phyloP scores from a whole-genome alignment of 2,888 invertebrate genomes.

The Rhorus exstirpatorius region DNA sequence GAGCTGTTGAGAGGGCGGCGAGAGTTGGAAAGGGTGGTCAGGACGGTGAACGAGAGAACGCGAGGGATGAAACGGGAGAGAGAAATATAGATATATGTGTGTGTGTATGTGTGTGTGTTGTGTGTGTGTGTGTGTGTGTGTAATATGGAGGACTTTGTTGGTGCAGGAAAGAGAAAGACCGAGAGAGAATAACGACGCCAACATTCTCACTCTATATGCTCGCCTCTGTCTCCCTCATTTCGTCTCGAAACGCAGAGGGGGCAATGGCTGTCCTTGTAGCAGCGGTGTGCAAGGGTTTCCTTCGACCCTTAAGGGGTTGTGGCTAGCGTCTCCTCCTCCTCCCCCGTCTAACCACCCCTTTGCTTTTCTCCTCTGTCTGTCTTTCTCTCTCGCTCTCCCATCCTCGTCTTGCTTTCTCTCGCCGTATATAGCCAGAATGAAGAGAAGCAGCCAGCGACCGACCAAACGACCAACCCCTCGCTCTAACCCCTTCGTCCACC shows the following conservation, averaged over 20 bases:
- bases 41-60: conserved; percentile 62
- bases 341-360: conserved; percentile 74
- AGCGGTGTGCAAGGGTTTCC: conserved; percentile 84
- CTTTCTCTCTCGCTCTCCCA: conserved; percentile 1
- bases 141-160: conserved; percentile 55
- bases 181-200: conserved; percentile 68
- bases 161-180: conserved; percentile 45
- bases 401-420: conserved; percentile 11
- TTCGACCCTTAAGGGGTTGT: conserved; percentile 86
- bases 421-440: conserved; percentile 33
- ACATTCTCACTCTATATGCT: conserved; percentile 65
- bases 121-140: not conserved
- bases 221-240: conserved; percentile 59
- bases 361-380: conserved; percentile 66
- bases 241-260: conserved; percentile 48
- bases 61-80: conserved; percentile 57
- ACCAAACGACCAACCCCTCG: conserved; percentile 66
- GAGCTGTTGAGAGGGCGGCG: conserved; percentile 67
- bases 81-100: conserved; percentile 29
- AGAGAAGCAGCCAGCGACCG: conserved; percentile 65
- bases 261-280: conserved; percentile 79
- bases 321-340: conserved; percentile 84
- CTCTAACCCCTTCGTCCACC: conserved; percentile 74
- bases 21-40: conserved; percentile 69
- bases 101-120: too few relatives aligned